Percentiles rank a stretch among this genome's conserved stretches.
Evolutionary conservation across 2,113 vertebrate species (phyloP).

Genomic region (Mustela lutreola): DNA sequence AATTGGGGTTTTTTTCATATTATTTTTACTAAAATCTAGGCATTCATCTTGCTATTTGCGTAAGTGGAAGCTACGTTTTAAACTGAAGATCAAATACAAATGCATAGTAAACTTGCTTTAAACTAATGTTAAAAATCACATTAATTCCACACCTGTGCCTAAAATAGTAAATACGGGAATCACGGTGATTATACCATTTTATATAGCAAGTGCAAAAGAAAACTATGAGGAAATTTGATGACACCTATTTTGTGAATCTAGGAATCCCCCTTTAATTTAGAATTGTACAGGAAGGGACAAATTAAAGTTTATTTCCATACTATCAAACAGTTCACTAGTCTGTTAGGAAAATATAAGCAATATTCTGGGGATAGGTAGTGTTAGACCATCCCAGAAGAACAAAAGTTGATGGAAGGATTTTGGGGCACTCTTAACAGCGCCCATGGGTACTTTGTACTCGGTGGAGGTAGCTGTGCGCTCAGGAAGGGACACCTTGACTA

Average conservation of each 20-base stretch:
- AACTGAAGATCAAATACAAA: slow-evolving; percentile 62
- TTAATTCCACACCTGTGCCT: slow-evolving; percentile 55
- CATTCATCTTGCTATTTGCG: slow-evolving; percentile 58
- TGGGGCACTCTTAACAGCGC: background rate
- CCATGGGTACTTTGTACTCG: background rate
- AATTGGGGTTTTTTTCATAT: slow-evolving; percentile 46
- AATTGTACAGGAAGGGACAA: background rate
- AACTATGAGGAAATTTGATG: background rate
- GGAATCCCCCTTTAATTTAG: slow-evolving; percentile 19
- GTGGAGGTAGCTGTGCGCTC: background rate
- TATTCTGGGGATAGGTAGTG: background rate
- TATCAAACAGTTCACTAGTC: background rate
- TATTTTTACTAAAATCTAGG: slow-evolving; percentile 65
- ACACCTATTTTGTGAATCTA: slow-evolving; percentile 22
- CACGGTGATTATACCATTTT: background rate
- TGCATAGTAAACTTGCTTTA: slow-evolving; percentile 60
- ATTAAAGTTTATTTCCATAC: slow-evolving; percentile 12
- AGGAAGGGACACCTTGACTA: background rate
- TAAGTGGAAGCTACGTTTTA: slow-evolving; percentile 58
- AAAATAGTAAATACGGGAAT: background rate
- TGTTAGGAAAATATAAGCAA: background rate
- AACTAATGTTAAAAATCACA: slow-evolving; percentile 62
- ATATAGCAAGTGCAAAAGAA: background rate
- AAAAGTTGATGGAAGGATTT: background rate
- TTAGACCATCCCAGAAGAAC: background rate